Percentiles rank a stretch among this genome's conserved stretches.
phyloP scores from a whole-genome alignment of 2,888 invertebrate genomes.

The Diachrysia chrysitis region DNA sequence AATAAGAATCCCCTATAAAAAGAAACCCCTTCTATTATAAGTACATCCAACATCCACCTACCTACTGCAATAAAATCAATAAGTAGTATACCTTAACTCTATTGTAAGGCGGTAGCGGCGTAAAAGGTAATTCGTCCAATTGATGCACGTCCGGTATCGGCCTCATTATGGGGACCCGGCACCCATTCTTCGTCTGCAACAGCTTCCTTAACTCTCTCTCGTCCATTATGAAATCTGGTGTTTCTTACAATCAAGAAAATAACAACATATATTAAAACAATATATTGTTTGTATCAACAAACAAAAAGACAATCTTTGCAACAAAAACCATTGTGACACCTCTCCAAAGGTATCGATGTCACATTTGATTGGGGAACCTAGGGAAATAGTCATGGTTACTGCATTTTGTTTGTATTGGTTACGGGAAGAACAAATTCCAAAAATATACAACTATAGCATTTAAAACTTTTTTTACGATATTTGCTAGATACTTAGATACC shows the following conservation, averaged over 20 bases:
- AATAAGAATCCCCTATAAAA: too few relatives aligned
- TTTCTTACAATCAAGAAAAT: constrained; percentile 40
- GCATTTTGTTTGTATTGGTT: constrained; percentile 3
- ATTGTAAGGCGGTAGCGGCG: constrained; percentile 81
- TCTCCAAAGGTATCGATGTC: constrained; percentile 36
- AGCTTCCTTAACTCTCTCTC: constrained; percentile 83
- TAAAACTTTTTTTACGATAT: too few relatives aligned
- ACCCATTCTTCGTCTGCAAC: constrained; percentile 83
- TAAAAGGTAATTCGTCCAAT: constrained; percentile 81
- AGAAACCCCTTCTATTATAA: too few relatives aligned
- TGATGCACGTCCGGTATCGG: constrained; percentile 79
- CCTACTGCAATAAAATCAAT: constrained; percentile 16
- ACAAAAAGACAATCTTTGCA: constrained; percentile 21
- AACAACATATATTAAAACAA: constrained; percentile 27
- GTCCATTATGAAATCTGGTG: constrained; percentile 68
- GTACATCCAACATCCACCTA: neutral
- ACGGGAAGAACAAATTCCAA: neutral
- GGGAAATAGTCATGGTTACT: constrained; percentile 46
- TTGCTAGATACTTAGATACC: too few relatives aligned
- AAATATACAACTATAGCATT: too few relatives aligned
- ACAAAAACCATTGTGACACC: constrained; percentile 23
- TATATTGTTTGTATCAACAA: constrained; percentile 9
- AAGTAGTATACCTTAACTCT: constrained; percentile 77
- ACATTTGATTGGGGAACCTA: constrained; percentile 34
- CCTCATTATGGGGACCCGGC: constrained; percentile 78